Base-by-base conservation (phyloP, 2,888 invertebrate species). In the Cantharis rustica region DNA sequence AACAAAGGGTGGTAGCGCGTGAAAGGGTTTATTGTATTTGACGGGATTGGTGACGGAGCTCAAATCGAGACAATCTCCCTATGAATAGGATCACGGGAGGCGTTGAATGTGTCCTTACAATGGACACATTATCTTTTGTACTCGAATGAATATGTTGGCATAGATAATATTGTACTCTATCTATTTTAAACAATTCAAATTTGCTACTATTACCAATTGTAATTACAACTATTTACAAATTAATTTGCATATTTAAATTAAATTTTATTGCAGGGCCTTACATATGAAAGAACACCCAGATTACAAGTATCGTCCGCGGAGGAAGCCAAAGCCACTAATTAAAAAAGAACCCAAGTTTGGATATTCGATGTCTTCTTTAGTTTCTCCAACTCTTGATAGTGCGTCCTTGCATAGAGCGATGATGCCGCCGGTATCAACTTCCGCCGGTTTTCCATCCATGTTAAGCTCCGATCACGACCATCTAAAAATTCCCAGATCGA, bases 271-370 rank as follows among this genome's bases (percentile, higher is more conserved):
- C 92, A 96, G 96, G 87, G 96, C 96, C 61, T 91, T 96, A 11
- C 96, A 96, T 90, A 96, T 96, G 96, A 96, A 96, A 89, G 96
- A 96, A 86, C 96, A 96, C 85, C 96, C 96, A 7, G 96, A 96
- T 89, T 96, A 96, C 91, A 96, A 96, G 89, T 96, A 96, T 89
- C 91, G 96, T 66, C 96, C 96, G 11, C 90, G 96, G 73, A 90
- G 96, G 84, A 96, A 96, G 88, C 96, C 96, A 4, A 96, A 96
- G 87, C 94, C 95, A 0, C 90, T 95, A 13, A 91, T 95, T 80
- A 96, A 96, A 87, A 95, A 95, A 83, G 95, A 95, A 83, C 92
- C 93, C 20, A 94, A 94, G 85, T 94, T 93, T 85, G 92, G 93
- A 5, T 94, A 93, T 87, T 91, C 92, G 4, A 91, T 94, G 84